Conservation (phyloP, 2,113 vertebrate species). For the Pollimyrus isidori region DNA sequence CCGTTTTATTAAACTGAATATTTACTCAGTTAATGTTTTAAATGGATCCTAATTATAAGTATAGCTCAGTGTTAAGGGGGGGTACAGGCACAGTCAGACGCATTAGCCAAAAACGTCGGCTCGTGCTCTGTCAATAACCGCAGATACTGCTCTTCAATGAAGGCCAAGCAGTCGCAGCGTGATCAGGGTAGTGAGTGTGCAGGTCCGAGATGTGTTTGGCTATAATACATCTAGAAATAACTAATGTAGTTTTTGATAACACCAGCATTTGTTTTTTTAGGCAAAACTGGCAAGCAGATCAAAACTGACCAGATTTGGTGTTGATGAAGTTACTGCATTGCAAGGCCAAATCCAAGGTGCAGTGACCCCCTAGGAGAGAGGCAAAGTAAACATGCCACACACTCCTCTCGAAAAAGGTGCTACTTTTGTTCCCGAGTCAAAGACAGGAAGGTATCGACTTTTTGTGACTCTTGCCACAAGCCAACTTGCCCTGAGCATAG, state of each 20-base stretch:
- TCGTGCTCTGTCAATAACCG: neutral
- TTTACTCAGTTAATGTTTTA: neutral
- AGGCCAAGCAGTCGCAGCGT: neutral
- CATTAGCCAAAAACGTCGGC: neutral
- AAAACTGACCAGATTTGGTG: neutral
- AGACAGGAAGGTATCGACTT: neutral
- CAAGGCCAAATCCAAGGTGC: neutral
- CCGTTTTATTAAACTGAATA: neutral
- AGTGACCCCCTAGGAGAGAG: neutral
- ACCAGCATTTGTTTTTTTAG: neutral
- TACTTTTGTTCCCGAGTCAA: neutral
- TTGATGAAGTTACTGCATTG: neutral
- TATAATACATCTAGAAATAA: neutral
- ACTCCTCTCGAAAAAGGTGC: neutral
- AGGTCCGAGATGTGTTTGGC: neutral
- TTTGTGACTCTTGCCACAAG: neutral
- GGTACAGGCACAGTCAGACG: neutral
- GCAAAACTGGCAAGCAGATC: neutral
- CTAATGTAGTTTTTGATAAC: constrained; percentile 1
- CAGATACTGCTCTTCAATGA: neutral
- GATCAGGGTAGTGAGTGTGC: neutral
- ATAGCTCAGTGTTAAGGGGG: too few species aligned
- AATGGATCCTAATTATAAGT: too few species aligned
- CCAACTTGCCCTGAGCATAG: neutral
- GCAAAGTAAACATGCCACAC: neutral